Evolutionary conservation across 64 coral and sea anemone genomes (phyloP), one percentile per base, ranked within the genome.

Genomic region (Stylophora pistillata): DNA sequence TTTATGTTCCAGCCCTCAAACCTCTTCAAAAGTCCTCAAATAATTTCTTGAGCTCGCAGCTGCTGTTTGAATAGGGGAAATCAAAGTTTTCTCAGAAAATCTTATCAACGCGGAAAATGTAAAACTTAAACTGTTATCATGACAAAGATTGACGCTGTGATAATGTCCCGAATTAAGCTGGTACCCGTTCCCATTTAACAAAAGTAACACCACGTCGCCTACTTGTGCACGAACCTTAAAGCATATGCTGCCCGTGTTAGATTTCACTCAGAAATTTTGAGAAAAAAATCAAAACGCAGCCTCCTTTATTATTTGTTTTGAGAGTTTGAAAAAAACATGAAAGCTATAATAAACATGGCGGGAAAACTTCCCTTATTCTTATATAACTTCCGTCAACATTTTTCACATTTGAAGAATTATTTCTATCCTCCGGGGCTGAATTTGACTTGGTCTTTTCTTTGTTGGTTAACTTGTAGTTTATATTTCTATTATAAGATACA

Each of bases 101-200:
- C 53, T 65, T 66, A 16, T 41, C 12, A 47, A 58, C 13, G 80
- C 55, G 11, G 58, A 65, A 82, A 82, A 47, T 60, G 52, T 52
- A 52, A 60, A 21, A 70, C 33, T 84, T 70, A 23, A 47, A 14
- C 32, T 69, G 61, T 84, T 20, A 69, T 84, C n/a, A 69, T 25
- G n/a, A 70, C 80, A 84, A 84, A 84, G 80, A 84, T 53, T 53
- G 34, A 69, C 53, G 59, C 59, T 68, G 61, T 54, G 80, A 84
- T 69, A 68, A 34, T 69, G 21, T 69, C 26, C 34, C 37, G 7
- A 47, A 47, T 53, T 70, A 11, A 15, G 11, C 80, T 53, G 80
- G 80, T 84, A 84, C 80, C 80, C 34, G 80, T 37, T 84, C 10
- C 64, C 23, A 21, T 15, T 64, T 84, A 68, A 84, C 61, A 84